Evolutionary conservation across 2,113 vertebrate genomes (phyloP).

Genomic region (Bettongia penicillata): DNA sequence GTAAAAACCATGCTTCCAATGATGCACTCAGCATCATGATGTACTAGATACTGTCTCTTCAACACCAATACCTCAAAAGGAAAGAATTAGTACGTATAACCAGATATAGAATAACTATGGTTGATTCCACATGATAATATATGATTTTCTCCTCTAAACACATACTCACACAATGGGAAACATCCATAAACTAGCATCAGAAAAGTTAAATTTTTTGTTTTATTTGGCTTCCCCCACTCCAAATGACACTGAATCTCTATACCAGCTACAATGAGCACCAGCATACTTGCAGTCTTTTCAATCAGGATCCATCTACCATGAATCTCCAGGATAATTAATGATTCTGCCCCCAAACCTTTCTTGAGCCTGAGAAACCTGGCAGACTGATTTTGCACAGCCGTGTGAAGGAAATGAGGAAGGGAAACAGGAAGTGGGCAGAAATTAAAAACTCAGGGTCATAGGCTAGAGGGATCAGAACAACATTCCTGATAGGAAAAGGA

Average conservation of each 20-base stretch:
- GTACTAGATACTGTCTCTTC: neutral
- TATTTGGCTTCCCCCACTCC: neutral
- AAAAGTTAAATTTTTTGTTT: neutral
- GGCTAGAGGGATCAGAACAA: neutral
- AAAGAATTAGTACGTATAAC: too few species aligned
- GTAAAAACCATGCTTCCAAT: too few species aligned
- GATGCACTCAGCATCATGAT: too few species aligned
- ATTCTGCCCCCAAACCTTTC: neutral
- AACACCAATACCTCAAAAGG: neutral
- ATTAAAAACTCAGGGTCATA: neutral
- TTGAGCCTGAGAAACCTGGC: neutral
- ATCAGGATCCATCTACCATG: too few species aligned
- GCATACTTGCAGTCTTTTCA: neutral
- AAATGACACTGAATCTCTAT: neutral
- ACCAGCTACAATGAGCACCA: too few species aligned
- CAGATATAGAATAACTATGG: too few species aligned
- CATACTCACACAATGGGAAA: neutral
- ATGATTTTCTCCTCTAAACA: neutral
- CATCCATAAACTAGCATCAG: neutral
- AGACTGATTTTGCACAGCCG: neutral
- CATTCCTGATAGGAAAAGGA: neutral
- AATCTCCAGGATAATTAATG: neutral
- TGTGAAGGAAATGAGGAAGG: neutral
- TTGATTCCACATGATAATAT: neutral
- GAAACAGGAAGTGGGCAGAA: neutral